Evolutionary conservation across 2,113 vertebrate genomes (phyloP), one percentile per base, ranked within the genome.

Genomic region (Forbesichthys agassizii): DNA sequence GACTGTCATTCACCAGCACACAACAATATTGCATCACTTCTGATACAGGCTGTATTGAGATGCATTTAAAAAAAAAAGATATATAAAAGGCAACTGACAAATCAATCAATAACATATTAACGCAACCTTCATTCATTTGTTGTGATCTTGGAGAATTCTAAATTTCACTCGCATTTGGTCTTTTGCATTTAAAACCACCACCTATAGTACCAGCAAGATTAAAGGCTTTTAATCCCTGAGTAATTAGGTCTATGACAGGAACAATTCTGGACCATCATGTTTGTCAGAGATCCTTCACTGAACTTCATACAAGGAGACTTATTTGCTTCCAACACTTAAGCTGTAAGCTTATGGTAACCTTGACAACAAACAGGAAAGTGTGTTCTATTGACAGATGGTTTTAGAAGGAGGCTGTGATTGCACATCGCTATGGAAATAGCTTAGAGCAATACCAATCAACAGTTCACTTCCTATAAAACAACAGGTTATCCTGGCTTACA

Each of bases 381-480:
- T 82, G 60, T 72, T 65, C 75, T 78, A 66, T 33, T 51, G 72
- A 61, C 54, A 51, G 63, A 20, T 52, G 75, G 78, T 85, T 68
- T 84, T 79, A 78, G 81, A 69, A 72, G 63, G 61, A 54, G 13
- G 69, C 58, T 20, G 52, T 81, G 81, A 80, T 74, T 20, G 51
- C 73, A 70, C 75, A 54, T 69, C 71, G 69, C 77, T 59, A 36
- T 66, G 75, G 68, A 33, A 16, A 78, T 48, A 62, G 75, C 76
- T 81, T 73, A 51, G 57, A 69, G 74, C 79, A 86, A 88, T 82
- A 83, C 49, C 60, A 84, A 87, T 69, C 53, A 73, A 77, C 80
- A 71, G 66, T 48, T 56, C 13, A 10, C 42, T 73, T 84, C 77
- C 67, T 73, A 78, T 73, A 81, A 78, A 81, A 73, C 83, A 90